These are phyloP conservation scores for Vultur gryphus DNA, from an alignment of 2,797 vertebrate genomes.

Conservation along the genomic window DNA sequence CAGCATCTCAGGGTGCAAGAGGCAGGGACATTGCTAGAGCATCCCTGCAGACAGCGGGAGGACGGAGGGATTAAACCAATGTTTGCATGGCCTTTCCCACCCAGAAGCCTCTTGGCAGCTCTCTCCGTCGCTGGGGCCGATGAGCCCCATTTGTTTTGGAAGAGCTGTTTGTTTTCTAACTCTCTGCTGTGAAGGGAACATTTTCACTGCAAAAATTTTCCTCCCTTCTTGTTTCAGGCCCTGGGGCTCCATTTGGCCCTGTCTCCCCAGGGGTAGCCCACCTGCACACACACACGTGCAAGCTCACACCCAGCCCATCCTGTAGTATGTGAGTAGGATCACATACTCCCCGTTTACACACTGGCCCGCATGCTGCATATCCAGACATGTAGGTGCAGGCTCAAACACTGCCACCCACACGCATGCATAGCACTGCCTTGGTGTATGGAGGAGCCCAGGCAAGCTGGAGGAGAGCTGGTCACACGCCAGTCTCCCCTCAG, in stretches of 20 bases:
- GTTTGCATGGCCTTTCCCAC: constrained; percentile 35
- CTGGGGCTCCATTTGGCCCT: background rate
- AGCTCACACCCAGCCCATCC: background rate
- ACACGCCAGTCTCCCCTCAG: accelerated
- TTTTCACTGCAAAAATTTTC: background rate
- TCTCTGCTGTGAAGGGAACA: background rate
- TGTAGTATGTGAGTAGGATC: background rate
- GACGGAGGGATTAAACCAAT: constrained; percentile 17
- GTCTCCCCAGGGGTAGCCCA: background rate
- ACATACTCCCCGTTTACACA: accelerated
- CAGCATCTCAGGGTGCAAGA: background rate
- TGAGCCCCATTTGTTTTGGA: constrained; percentile 32
- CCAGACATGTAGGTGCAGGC: background rate
- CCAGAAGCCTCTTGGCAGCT: constrained; percentile 34
- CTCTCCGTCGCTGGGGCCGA: background rate
- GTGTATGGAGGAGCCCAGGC: background rate
- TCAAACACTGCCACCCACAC: no score
- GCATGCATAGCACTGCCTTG: accelerated
- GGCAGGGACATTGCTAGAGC: background rate
- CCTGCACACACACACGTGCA: background rate
- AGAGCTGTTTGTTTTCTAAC: constrained; percentile 4
- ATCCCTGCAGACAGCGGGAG: background rate
- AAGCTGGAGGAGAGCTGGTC: background rate
- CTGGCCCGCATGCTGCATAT: background rate
- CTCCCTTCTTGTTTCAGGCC: background rate